Evolutionary conservation across 2,888 invertebrate species (phyloP).

Genomic region (Drosophila borborema): DNA sequence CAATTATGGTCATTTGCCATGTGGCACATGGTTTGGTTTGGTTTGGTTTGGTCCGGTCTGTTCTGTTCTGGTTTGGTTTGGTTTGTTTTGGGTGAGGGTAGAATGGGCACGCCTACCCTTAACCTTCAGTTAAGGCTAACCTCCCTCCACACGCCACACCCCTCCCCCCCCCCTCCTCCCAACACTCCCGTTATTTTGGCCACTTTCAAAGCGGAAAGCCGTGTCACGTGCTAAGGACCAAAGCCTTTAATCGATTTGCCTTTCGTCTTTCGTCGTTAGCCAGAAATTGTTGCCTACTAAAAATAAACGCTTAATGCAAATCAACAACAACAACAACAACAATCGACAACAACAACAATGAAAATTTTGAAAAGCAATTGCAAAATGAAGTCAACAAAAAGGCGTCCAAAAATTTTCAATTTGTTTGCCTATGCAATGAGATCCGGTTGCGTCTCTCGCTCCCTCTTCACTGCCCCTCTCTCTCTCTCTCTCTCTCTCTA

Average conservation of each 20-base stretch:
- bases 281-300: conserved; percentile 62
- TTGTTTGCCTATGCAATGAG: conserved; percentile 43
- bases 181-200: neutral
- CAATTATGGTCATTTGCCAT: conserved; percentile 79
- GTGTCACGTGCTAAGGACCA: conserved; percentile 61
- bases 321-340: conserved; percentile 38
- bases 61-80: neutral
- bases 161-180: too few relatives aligned
- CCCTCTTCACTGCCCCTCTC: neutral
- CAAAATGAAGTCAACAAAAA: conserved; percentile 56
- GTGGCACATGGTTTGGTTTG: conserved; percentile 68
- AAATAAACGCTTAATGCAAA: conserved; percentile 73
- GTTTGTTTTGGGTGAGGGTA: neutral
- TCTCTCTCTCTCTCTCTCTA: neutral
- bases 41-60: conserved; percentile 2
- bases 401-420: conserved; percentile 43
- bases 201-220: conserved; percentile 3
- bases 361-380: conserved; percentile 33
- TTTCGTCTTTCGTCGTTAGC: conserved; percentile 47
- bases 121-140: conserved; percentile 15
- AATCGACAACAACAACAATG: conserved; percentile 14
- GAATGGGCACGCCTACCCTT: conserved; percentile 31
- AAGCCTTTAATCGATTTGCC: conserved; percentile 76
- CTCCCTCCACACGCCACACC: neutral
- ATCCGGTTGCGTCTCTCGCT: conserved; percentile 6